Evolutionary conservation across 2,113 vertebrate species (phyloP).

Genomic region (Melanocharis versteri): DNA sequence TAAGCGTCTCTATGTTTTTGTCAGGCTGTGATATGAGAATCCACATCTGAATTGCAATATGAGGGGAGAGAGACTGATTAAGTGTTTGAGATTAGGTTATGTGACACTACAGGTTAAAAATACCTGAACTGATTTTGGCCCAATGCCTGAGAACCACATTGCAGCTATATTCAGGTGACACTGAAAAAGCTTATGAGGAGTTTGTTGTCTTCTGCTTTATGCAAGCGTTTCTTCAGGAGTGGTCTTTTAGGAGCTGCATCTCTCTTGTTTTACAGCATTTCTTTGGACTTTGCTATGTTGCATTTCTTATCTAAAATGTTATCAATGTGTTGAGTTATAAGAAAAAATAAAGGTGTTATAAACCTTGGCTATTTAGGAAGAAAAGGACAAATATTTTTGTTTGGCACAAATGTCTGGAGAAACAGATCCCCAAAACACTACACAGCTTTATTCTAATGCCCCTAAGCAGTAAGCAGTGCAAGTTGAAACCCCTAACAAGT

Average conservation of each 20-base stretch:
- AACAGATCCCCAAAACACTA: not conserved
- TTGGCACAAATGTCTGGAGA: not conserved
- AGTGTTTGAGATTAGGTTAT: conserved; percentile 76
- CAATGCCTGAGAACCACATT: conserved; percentile 2
- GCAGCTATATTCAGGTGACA: not conserved
- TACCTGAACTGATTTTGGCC: conserved; percentile 62
- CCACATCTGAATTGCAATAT: conserved; percentile 56
- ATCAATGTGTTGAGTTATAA: not conserved
- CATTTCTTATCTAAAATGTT: not conserved
- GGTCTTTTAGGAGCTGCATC: not conserved
- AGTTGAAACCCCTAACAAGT: not conserved
- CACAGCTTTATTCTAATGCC: not conserved
- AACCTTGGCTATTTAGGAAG: not conserved
- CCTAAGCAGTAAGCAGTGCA: not conserved
- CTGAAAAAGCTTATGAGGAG: not conserved
- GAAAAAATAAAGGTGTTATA: not conserved
- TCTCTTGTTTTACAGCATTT: not conserved
- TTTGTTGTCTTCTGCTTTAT: conserved; percentile 4
- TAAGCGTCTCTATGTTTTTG: conserved; percentile 73
- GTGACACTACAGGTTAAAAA: conserved; percentile 72
- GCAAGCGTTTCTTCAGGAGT: not conserved
- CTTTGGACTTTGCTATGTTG: not conserved
- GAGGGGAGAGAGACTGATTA: conserved; percentile 58
- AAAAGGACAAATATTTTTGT: not conserved
- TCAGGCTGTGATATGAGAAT: conserved; percentile 63